phyloP scores from a whole-genome alignment of 2,888 invertebrate species.

The Periphyllus acericola region DNA sequence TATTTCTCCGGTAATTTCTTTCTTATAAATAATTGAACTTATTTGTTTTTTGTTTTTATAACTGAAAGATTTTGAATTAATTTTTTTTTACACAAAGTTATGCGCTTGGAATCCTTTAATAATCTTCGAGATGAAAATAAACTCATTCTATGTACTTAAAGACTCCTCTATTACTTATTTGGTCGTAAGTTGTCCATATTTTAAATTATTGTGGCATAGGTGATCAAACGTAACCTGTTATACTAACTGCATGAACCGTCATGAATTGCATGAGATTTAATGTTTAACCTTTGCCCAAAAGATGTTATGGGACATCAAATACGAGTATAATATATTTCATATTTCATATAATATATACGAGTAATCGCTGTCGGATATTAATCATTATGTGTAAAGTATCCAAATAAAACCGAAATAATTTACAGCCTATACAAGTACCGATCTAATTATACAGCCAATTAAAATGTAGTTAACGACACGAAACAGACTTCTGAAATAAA shows the following conservation, averaged over 20 bases:
- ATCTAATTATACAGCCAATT: conserved; percentile 38
- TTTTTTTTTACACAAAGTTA: no score
- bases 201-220: neutral
- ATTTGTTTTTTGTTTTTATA: no score
- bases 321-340: no score
- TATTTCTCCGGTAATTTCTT: no score
- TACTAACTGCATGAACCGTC: neutral
- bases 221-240: neutral
- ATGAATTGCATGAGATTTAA: conserved; percentile 38
- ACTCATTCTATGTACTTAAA: neutral
- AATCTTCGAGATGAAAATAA: neutral
- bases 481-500: conserved; percentile 35
- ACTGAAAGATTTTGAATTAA: no score
- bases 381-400: conserved; percentile 22
- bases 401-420: neutral
- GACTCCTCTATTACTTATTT: neutral
- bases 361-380: conserved; percentile 22
- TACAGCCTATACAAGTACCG: neutral
- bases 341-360: neutral
- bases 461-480: conserved; percentile 10
- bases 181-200: neutral
- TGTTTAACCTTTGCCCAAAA: conserved; percentile 12
- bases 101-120: neutral
- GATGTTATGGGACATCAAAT: conserved; percentile 8
- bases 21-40: no score